Evolutionary conservation across 1,140 invertebrate species (phyloP).

Genomic region (Pteromalus puparum): DNA sequence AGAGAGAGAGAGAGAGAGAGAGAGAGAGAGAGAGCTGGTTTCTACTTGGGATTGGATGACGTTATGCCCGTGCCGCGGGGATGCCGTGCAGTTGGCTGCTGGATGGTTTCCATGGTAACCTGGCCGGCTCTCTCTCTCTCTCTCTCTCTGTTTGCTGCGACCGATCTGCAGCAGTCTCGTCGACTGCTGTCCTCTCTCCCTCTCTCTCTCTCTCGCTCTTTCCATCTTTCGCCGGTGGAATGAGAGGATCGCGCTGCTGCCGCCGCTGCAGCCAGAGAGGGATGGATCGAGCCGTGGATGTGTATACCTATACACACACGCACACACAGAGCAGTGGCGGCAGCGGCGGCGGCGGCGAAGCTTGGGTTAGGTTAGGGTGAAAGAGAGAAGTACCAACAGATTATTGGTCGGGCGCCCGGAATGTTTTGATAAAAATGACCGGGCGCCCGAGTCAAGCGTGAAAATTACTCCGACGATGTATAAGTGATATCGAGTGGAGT

Average conservation of each 20-base stretch:
- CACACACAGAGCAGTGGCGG: not conserved
- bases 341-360: not conserved
- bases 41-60: slow-evolving; percentile 51
- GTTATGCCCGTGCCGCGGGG: slow-evolving; percentile 30
- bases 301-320: not conserved
- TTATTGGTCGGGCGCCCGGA: slow-evolving; percentile 23
- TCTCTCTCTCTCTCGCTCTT: slow-evolving; percentile 25
- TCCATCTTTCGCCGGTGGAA: slow-evolving; percentile 50
- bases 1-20: slow-evolving; percentile 49
- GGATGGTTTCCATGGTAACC: slow-evolving; percentile 63
- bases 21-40: slow-evolving; percentile 49
- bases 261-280: slow-evolving; percentile 5
- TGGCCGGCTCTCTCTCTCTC: slow-evolving; percentile 39
- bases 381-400: slow-evolving; percentile 33
- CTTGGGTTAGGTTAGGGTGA: slow-evolving; percentile 6
- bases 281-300: not conserved
- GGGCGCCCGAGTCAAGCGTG: not conserved
- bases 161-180: slow-evolving; percentile 44
- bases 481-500: not conserved
- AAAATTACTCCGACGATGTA: not conserved
- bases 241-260: slow-evolving; percentile 14
- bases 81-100: slow-evolving; percentile 50
- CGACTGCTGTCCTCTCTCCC: slow-evolving; percentile 48
- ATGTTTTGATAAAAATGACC: slow-evolving; percentile 4
- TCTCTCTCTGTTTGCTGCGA: slow-evolving; percentile 29